Percentiles rank a stretch among this genome's conserved stretches.
These are phyloP conservation scores for Strigamia crassipes DNA, from an alignment of 2,888 invertebrate genomes.

Conservation along the genomic window DNA sequence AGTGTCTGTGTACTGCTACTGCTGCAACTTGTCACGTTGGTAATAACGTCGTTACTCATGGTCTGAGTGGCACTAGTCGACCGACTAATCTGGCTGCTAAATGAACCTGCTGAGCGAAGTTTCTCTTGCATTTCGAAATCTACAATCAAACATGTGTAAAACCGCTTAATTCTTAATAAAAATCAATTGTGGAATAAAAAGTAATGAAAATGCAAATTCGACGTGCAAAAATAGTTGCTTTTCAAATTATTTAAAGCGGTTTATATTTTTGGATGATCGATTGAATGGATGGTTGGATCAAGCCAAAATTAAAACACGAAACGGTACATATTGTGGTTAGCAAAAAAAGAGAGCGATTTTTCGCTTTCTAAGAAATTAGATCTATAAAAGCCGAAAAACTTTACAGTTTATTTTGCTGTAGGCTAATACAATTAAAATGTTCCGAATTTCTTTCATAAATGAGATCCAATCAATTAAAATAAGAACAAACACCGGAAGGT, in stretches of 20 bases:
- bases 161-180: not conserved
- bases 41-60: constrained; percentile 44
- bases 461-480: no score
- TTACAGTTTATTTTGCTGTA: no score
- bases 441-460: no score
- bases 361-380: no score
- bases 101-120: constrained; percentile 49
- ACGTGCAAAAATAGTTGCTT: not conserved
- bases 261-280: not conserved
- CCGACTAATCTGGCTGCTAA: constrained; percentile 49
- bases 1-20: constrained; percentile 51
- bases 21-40: constrained; percentile 49
- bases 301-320: no score
- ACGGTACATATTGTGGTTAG: no score
- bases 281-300: not conserved
- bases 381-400: no score
- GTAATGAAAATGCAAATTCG: not conserved
- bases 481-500: no score
- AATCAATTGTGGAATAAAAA: no score
- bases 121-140: constrained; percentile 51
- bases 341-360: no score
- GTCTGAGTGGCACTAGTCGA: constrained; percentile 51
- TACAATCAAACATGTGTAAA: constrained; percentile 43
- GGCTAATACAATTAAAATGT: no score
- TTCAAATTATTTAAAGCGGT: not conserved